Base-by-base conservation (phyloP, 2,113 vertebrate species). In the Melanotaenia duboulayi region DNA sequence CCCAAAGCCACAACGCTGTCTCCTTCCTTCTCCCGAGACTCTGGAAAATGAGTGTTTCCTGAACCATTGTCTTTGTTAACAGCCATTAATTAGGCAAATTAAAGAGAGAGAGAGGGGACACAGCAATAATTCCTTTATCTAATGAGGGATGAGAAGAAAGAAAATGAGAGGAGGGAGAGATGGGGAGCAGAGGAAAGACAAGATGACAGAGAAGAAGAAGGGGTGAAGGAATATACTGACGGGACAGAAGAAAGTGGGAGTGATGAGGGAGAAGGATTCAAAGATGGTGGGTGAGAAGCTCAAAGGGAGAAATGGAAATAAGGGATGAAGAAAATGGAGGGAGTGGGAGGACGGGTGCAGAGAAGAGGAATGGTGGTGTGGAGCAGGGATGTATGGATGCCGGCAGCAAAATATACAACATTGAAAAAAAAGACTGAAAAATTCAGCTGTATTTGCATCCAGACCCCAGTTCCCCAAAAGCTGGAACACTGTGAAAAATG, bases 41-140 rank as follows among this genome's bases (percentile, higher is more conserved):
- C 39, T 58, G 78, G 77, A 75, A 69, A 76, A 67, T 56, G 71
- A 74, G 80, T n/a, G 71, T 86, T 91, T 89, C 78, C 81, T 76
- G 83, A 72, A 59, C 86, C 82, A 83, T 73, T 89, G 85, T 84
- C 87, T 89, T 88, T 85, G 81, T 90, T 88, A 87, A 91, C 88
- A 82, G 87, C 64, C 75, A 81, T 80, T 91, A 92, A 93, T 92
- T 91, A 91, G 90, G 87, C 86, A 92, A 92, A 94, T 91, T 92
- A 87, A 81, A 59, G 87, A 90, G 84, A 70, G 78, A 84, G 83
- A 76, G 78, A 35, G 32, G 59, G 87, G 90, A 87, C 88, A 87
- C 76, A 87, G 79, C 80, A 78, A 70, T 87, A 85, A 88, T 78
- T 91, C 57, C 68, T 79, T 68, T 46, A 65, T 51, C 78, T 92